Evolutionary conservation across 2,113 vertebrate species (phyloP).

Genomic region (Oncorhynchus keta): DNA sequence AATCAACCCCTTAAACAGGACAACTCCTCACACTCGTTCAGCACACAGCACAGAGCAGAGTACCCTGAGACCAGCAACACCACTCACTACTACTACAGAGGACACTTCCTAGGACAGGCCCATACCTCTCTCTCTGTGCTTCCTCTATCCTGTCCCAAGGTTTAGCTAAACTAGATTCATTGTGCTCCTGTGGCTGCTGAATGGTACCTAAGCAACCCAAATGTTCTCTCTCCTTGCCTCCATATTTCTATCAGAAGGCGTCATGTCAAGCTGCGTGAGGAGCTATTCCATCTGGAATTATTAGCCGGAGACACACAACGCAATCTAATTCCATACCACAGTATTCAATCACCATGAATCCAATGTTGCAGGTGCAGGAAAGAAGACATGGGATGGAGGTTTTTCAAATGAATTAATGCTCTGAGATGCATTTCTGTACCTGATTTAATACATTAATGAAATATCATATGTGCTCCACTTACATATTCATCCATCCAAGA

Average conservation of each 20-base stretch:
- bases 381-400: constrained; percentile 59
- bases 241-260: constrained; percentile 59
- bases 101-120: too few species aligned
- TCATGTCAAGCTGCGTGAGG: constrained; percentile 61
- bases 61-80: neutral
- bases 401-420: constrained; percentile 66
- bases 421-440: constrained; percentile 51
- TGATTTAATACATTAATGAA: constrained; percentile 65
- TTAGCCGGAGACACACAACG: constrained; percentile 73
- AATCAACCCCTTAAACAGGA: constrained; percentile 72
- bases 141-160: constrained; percentile 49
- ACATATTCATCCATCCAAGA: constrained; percentile 58
- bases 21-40: constrained; percentile 43
- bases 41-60: neutral
- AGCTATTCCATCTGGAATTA: constrained; percentile 71
- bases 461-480: constrained; percentile 57
- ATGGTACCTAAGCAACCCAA: constrained; percentile 63
- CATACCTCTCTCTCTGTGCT: neutral
- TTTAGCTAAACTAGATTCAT: constrained; percentile 69
- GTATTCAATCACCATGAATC: constrained; percentile 67
- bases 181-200: constrained; percentile 53
- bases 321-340: constrained; percentile 71
- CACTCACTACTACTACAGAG: neutral
- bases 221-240: constrained; percentile 56
- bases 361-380: constrained; percentile 62